phyloP scores from a whole-genome alignment of 2,797 vertebrate genomes.

The Carcharodon carcharias region DNA sequence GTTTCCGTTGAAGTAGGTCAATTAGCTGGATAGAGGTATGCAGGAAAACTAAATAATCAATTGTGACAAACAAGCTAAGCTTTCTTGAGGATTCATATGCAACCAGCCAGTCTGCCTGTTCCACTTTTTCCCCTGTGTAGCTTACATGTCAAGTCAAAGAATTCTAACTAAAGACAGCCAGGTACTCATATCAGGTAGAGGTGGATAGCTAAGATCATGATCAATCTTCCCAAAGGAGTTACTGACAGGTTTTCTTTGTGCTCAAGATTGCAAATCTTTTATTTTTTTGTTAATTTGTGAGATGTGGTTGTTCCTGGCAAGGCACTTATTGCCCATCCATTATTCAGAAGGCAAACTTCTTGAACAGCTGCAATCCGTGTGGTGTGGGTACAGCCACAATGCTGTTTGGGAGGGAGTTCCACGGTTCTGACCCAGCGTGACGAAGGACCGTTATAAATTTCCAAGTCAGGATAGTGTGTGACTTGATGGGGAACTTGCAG shows the following conservation, averaged over 20 bases:
- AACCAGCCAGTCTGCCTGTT: neutral
- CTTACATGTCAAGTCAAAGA: neutral
- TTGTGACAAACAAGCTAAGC: neutral
- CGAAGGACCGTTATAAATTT: too few species aligned
- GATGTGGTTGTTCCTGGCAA: too few species aligned
- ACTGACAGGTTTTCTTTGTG: neutral
- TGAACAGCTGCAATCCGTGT: too few species aligned
- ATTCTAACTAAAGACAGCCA: neutral
- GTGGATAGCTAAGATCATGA: neutral
- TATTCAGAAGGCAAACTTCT: too few species aligned
- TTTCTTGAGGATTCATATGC: neutral
- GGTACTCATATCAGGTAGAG: neutral
- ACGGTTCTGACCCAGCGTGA: too few species aligned
- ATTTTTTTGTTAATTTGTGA: too few species aligned
- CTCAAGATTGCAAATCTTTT: neutral
- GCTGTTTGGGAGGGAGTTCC: too few species aligned
- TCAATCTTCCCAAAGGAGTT: neutral
- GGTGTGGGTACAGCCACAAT: too few species aligned
- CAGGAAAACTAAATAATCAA: neutral
- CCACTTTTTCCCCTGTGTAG: neutral
- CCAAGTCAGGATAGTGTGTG: too few species aligned
- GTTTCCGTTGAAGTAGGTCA: neutral
- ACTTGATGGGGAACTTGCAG: too few species aligned
- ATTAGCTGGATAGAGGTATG: neutral
- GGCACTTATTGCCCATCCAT: too few species aligned